These are phyloP conservation scores for Spatulosminthurus flaviceps DNA, from an alignment of 2,888 invertebrate genomes.

Conservation along the genomic window DNA sequence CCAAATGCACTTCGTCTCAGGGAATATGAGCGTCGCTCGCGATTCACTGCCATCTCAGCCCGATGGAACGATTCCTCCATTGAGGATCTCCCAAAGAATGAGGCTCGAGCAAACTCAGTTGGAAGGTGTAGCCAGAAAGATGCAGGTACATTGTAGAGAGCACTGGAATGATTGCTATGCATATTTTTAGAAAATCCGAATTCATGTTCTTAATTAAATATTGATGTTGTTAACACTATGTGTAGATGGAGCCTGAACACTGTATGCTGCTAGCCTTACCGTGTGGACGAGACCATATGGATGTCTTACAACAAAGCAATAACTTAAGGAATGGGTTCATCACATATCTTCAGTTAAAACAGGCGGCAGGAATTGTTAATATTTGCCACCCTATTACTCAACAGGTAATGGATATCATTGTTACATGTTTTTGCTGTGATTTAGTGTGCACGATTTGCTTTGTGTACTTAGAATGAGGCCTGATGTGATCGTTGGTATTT, in stretches of 20 bases:
- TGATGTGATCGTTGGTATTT: background rate
- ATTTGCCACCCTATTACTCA: constrained; percentile 85
- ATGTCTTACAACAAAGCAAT: constrained; percentile 91
- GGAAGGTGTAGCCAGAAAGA: constrained; percentile 94
- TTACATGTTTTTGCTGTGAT: constrained; percentile 9
- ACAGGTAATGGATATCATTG: constrained; percentile 69
- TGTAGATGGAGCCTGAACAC: constrained; percentile 91
- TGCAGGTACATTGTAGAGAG: constrained; percentile 77
- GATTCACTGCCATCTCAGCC: constrained; percentile 86
- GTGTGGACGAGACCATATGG: constrained; percentile 93
- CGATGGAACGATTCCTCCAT: constrained; percentile 83
- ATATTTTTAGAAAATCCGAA: background rate
- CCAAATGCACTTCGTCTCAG: constrained; percentile 98
- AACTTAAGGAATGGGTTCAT: constrained; percentile 92
- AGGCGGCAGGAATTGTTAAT: constrained; percentile 98
- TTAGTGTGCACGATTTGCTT: background rate
- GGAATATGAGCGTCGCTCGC: constrained; percentile 87
- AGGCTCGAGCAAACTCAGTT: constrained; percentile 93
- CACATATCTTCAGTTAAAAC: constrained; percentile 94
- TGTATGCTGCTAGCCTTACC: constrained; percentile 95
- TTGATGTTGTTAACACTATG: background rate
- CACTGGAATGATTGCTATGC: background rate
- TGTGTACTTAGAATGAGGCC: too few species aligned
- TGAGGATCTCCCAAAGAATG: constrained; percentile 97
- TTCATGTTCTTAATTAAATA: background rate